phyloP scores from a whole-genome alignment of 2,113 vertebrate genomes.

The Elanus axillaris region DNA sequence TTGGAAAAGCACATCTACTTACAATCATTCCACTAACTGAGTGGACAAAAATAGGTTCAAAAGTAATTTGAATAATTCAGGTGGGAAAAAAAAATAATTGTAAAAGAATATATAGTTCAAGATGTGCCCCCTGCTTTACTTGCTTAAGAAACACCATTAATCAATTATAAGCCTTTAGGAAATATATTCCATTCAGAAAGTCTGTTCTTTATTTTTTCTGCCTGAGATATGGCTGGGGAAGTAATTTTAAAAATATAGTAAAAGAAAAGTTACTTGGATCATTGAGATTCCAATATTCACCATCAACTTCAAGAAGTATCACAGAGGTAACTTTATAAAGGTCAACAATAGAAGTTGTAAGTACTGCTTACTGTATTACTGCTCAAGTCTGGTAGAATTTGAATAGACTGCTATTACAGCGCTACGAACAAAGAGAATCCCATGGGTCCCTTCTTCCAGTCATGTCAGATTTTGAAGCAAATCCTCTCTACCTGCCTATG shows the following conservation, averaged over 20 bases:
- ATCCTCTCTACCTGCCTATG: background rate
- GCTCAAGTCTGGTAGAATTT: background rate
- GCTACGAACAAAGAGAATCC: background rate
- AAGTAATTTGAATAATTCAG: background rate
- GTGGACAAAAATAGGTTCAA: background rate
- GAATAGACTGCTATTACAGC: background rate
- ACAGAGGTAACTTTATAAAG: background rate
- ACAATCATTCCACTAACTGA: background rate
- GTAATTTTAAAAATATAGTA: background rate
- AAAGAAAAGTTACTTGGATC: background rate
- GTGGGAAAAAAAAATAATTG: background rate
- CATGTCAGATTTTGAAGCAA: background rate
- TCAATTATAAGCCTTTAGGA: background rate
- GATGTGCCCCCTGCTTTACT: background rate
- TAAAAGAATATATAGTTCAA: background rate
- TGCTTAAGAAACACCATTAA: background rate
- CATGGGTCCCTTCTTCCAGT: background rate
- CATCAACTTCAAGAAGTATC: background rate
- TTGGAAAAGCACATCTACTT: background rate
- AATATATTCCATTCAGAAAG: background rate
- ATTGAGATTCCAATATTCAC: background rate
- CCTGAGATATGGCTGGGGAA: background rate
- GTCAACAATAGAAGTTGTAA: background rate
- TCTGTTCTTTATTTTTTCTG: background rate
- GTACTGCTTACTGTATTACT: background rate